Conservation (phyloP, 2,888 invertebrate genomes). For the Drosophila niveifrons region DNA sequence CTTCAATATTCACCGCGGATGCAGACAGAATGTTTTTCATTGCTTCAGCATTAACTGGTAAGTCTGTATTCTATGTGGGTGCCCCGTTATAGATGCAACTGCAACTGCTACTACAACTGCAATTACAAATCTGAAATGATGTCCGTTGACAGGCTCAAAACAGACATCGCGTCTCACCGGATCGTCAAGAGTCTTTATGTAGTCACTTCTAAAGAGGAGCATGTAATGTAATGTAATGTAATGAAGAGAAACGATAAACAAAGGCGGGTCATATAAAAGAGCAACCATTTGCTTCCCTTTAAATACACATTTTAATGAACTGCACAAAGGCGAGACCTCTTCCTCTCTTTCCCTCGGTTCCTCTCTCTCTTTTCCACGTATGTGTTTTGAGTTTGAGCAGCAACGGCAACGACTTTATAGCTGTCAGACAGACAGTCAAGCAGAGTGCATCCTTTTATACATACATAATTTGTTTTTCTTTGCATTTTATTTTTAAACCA, state of each 20-base stretch:
- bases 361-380: constrained; percentile 1
- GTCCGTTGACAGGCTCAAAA: constrained; percentile 35
- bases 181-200: constrained; percentile 48
- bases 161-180: constrained; percentile 37
- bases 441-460: constrained; percentile 73
- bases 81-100: constrained; percentile 42
- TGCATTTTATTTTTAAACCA: constrained; percentile 73
- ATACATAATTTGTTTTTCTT: constrained; percentile 63
- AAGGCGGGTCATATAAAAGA: constrained; percentile 66
- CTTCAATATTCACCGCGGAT: constrained; percentile 8
- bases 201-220: constrained; percentile 14
- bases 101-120: constrained; percentile 43
- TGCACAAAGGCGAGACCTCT: constrained; percentile 41
- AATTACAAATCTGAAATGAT: constrained; percentile 50
- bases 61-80: constrained; percentile 58
- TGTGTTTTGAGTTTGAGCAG: constrained; percentile 67
- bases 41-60: constrained; percentile 47
- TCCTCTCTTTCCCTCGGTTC: constrained; percentile 28
- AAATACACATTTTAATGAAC: constrained; percentile 74
- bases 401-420: constrained; percentile 19
- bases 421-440: constrained; percentile 25
- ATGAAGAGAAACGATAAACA: constrained; percentile 70
- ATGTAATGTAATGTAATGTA: constrained; percentile 32
- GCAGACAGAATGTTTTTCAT: constrained; percentile 19
- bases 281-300: constrained; percentile 57